Evolutionary conservation across 2,797 vertebrate species (phyloP).

Genomic region (Eleutherodactylus coqui): DNA sequence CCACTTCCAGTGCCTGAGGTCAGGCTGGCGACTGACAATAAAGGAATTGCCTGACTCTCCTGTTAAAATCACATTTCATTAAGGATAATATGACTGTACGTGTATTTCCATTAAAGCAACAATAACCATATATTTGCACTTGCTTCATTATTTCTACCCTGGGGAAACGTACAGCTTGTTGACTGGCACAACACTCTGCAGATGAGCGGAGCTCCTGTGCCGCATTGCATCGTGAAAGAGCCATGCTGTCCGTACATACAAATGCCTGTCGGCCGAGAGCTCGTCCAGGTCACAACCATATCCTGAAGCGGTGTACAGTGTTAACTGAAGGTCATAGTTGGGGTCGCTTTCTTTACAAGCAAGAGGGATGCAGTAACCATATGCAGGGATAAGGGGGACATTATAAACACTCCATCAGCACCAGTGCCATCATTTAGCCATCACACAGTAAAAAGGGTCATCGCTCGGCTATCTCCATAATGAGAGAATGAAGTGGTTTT

Average conservation of each 20-base stretch:
- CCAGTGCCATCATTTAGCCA: neutral
- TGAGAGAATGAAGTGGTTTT: too few relatives aligned
- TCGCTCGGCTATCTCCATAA: too few relatives aligned
- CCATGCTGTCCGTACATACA: neutral
- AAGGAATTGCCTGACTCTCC: conserved; percentile 88
- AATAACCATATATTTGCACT: neutral
- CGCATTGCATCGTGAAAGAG: neutral
- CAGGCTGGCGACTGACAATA: conserved; percentile 82
- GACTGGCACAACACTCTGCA: neutral
- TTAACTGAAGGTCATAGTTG: neutral
- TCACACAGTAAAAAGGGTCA: too few relatives aligned
- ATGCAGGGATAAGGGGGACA: neutral
- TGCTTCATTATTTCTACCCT: neutral
- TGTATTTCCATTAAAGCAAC: neutral
- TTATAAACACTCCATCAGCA: neutral
- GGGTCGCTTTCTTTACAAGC: neutral
- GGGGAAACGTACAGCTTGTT: neutral
- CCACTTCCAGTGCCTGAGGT: conserved; percentile 72
- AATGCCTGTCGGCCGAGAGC: neutral
- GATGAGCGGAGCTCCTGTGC: too few relatives aligned
- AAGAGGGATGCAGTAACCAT: neutral
- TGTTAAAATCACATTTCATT: conserved; percentile 46
- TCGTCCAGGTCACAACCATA: neutral
- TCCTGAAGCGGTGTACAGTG: too few relatives aligned
- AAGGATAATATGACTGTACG: neutral